A percentile compares a stretch with the other conserved stretches of the same genome.
Evolutionary conservation across 2,113 vertebrate species (phyloP).

Genomic region (Salminus brasiliensis): DNA sequence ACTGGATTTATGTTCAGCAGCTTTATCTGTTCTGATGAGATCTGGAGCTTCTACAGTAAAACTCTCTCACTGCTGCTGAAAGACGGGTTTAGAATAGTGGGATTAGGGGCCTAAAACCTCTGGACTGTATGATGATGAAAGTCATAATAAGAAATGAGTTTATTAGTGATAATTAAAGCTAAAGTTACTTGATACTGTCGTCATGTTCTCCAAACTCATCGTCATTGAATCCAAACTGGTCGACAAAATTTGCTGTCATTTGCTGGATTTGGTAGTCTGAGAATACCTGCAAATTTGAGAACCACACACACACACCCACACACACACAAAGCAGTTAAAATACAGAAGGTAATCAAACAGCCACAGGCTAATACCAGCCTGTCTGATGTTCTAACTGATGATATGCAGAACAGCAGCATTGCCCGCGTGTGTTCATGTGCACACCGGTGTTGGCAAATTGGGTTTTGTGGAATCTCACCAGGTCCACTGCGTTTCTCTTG

Average conservation of each 20-base stretch:
- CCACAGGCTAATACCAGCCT: neutral
- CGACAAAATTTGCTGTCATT: conserved; percentile 95
- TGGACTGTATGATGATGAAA: neutral
- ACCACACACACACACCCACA: neutral
- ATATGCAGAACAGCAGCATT: neutral
- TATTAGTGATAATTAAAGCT: neutral
- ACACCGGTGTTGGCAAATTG: neutral
- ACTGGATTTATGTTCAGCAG: no score
- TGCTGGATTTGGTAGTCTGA: conserved; percentile 98
- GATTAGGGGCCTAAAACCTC: no score
- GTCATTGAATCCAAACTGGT: conserved; percentile 96
- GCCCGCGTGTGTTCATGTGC: neutral
- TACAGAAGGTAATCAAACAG: neutral
- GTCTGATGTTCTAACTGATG: neutral
- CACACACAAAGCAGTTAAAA: neutral
- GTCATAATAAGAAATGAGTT: neutral
- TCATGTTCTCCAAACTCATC: conserved; percentile 97
- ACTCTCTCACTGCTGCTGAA: no score
- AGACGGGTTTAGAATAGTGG: no score
- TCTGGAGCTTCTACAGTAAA: no score
- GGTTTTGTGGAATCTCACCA: conserved; percentile 77
- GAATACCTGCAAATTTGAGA: conserved; percentile 81
- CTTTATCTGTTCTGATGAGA: no score
- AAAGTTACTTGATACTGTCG: conserved; percentile 86
- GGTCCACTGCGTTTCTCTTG: conserved; percentile 89